phyloP scores from a whole-genome alignment of 2,113 vertebrate species.

The Semnornis frantzii region DNA sequence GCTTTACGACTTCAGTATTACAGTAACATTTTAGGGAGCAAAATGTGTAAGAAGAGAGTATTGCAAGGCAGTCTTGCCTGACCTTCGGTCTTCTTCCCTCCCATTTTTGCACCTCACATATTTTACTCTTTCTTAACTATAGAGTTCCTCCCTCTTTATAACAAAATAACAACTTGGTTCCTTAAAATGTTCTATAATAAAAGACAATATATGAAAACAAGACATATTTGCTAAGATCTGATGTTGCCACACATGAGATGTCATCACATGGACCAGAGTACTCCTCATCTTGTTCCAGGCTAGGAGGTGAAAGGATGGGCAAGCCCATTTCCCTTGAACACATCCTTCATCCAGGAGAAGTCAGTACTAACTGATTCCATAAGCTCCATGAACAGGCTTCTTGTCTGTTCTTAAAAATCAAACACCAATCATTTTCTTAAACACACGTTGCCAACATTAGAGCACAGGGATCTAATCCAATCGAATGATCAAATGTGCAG shows the following conservation, averaged over 20 bases:
- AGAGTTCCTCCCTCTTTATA: background rate
- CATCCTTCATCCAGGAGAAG: background rate
- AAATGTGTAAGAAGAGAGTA: background rate
- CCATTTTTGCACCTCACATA: background rate
- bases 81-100: background rate
- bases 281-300: background rate
- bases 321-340: background rate
- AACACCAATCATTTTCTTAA: background rate
- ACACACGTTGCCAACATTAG: background rate
- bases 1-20: background rate
- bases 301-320: background rate
- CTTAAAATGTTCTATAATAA: background rate
- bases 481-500: background rate
- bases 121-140: background rate
- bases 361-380: background rate
- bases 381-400: background rate
- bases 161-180: background rate
- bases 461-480: background rate
- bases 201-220: background rate
- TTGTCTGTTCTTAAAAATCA: background rate
- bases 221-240: background rate
- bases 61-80: background rate
- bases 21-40: background rate
- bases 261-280: background rate
- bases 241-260: background rate